These are phyloP conservation scores for Enhydra lutris DNA, from an alignment of 2,113 vertebrate genomes.

Conservation along the genomic window DNA sequence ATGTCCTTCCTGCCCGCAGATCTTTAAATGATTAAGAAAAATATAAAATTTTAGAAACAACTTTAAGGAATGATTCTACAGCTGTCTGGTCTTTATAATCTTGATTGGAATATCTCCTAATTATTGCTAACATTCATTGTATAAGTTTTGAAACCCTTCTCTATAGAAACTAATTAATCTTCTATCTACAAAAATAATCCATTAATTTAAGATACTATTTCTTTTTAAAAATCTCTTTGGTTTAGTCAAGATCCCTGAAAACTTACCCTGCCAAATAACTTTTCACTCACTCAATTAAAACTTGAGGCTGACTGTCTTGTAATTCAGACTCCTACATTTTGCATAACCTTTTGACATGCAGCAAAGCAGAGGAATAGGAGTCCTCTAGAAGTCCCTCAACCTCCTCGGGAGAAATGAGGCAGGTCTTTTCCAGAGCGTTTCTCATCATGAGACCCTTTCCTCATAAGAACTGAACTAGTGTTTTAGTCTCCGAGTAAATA, in stretches of 20 bases:
- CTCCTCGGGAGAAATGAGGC: rapidly evolving
- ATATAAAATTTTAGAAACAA: neutral
- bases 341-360: neutral
- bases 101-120: neutral
- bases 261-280: neutral
- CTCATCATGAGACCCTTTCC: neutral
- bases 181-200: neutral
- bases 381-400: rapidly evolving
- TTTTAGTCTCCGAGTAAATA: neutral
- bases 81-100: neutral
- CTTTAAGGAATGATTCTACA: neutral
- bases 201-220: neutral
- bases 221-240: neutral
- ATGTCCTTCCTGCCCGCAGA: neutral
- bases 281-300: neutral
- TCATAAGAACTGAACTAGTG: neutral
- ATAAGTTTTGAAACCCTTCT: neutral
- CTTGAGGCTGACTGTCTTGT: neutral
- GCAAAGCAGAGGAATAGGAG: neutral
- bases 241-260: neutral
- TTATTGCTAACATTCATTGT: neutral
- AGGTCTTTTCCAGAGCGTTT: neutral
- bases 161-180: neutral
- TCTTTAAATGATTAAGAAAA: neutral
- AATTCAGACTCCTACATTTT: neutral